Evolutionary conservation across 2,888 invertebrate genomes (phyloP).

Genomic region (Papilio demoleus): DNA sequence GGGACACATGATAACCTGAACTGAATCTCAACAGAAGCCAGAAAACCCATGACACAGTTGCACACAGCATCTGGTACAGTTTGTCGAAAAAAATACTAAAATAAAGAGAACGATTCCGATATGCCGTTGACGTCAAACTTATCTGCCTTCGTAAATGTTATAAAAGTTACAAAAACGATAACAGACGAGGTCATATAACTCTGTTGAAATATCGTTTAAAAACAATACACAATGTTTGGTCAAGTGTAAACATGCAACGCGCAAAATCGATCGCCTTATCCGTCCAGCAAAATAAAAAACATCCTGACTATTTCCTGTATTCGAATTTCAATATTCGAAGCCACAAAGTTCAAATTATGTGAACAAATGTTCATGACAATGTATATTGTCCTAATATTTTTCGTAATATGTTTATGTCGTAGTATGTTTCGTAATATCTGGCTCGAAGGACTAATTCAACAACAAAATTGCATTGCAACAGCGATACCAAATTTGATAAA

Average conservation of each 20-base stretch:
- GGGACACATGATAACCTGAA: slow-evolving; percentile 12
- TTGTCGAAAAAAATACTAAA: slow-evolving; percentile 25
- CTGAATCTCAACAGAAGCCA: background rate
- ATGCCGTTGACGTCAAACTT: slow-evolving; percentile 39
- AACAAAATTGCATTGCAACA: too few relatives aligned
- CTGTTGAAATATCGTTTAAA: slow-evolving; percentile 35
- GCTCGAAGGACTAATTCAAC: background rate
- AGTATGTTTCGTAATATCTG: too few relatives aligned
- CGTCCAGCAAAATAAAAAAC: slow-evolving; percentile 27
- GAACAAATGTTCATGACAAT: background rate
- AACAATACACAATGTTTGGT: slow-evolving; percentile 24
- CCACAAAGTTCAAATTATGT: background rate
- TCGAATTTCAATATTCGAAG: background rate
- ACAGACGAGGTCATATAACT: slow-evolving; percentile 35
- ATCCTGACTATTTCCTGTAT: slow-evolving; percentile 15
- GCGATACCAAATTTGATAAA: too few relatives aligned
- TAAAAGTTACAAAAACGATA: slow-evolving; percentile 38
- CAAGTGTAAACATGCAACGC: slow-evolving; percentile 24
- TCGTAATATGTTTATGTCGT: too few relatives aligned
- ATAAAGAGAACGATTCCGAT: slow-evolving; percentile 36
- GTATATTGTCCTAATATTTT: too few relatives aligned
- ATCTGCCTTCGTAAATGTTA: slow-evolving; percentile 32
- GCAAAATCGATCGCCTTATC: slow-evolving; percentile 5
- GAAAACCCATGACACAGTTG: slow-evolving; percentile 34
- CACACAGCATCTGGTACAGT: background rate